These are phyloP conservation scores for Phylloscopus whistleri DNA, from an alignment of 2,113 vertebrate genomes.

Conservation along the genomic window DNA sequence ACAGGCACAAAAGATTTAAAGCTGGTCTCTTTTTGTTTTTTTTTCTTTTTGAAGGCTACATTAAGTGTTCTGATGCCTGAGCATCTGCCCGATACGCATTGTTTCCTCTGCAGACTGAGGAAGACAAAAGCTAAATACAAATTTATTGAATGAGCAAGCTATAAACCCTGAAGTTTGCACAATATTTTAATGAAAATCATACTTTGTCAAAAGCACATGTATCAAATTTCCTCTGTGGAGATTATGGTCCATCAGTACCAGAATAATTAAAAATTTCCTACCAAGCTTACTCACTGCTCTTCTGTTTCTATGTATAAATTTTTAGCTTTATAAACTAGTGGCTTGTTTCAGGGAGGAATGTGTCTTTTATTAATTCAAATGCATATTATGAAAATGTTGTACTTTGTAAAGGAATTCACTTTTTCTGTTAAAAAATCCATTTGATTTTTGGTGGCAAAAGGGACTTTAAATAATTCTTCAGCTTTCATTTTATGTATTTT, in stretches of 20 bases:
- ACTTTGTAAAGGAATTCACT: neutral
- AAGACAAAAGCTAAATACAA: constrained; percentile 40
- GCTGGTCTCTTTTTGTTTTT: neutral
- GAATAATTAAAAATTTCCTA: neutral
- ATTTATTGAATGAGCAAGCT: constrained; percentile 39
- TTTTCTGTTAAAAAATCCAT: neutral
- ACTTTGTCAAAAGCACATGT: neutral
- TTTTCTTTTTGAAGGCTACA: neutral
- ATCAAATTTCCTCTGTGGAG: neutral
- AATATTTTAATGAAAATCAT: constrained; percentile 21
- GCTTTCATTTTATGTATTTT: constrained; percentile 19
- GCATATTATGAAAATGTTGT: neutral
- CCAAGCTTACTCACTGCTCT: neutral
- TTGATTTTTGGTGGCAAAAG: neutral
- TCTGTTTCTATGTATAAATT: neutral
- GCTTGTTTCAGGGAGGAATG: neutral
- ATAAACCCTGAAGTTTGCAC: constrained; percentile 15
- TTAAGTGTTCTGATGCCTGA: constrained; percentile 37
- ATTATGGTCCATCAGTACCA: neutral
- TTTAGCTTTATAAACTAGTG: neutral
- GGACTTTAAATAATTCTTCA: neutral
- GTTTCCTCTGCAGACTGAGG: constrained; percentile 5
- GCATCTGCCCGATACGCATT: neutral
- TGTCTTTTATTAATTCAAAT: neutral
- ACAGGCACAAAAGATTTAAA: constrained; percentile 27